Evolutionary conservation across 2,113 vertebrate species (phyloP).

Genomic region (Propithecus coquereli): DNA sequence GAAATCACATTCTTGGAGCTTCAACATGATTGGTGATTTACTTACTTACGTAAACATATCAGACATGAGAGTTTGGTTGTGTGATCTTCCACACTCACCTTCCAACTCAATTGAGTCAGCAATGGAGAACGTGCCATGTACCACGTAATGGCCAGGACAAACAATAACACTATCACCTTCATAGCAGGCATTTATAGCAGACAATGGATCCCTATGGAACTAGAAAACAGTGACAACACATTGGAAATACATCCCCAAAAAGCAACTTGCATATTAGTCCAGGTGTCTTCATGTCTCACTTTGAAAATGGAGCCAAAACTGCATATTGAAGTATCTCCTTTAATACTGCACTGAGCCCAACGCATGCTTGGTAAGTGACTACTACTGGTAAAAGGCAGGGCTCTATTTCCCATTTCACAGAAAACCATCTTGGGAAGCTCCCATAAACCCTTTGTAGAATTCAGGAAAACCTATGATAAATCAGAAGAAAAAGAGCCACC

Average conservation of each 20-base stretch:
- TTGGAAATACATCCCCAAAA: neutral
- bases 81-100: conserved; percentile 78
- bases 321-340: neutral
- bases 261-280: neutral
- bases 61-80: neutral
- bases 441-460: neutral
- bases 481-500: neutral
- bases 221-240: conserved; percentile 69
- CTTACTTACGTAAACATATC: neutral
- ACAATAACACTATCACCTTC: conserved; percentile 89
- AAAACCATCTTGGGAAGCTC: neutral
- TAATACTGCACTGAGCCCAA: neutral
- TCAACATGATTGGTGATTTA: neutral
- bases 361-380: neutral
- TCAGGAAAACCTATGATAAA: neutral
- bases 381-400: neutral
- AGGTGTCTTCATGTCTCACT: neutral
- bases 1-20: neutral
- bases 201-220: conserved; percentile 89
- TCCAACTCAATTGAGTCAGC: conserved; percentile 91
- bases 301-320: conserved; percentile 1
- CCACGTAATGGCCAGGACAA: conserved; percentile 89
- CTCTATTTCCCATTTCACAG: neutral
- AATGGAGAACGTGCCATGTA: conserved; percentile 86
- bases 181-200: conserved; percentile 87